These are phyloP conservation scores for Bungarus multicinctus DNA, from an alignment of 2,113 vertebrate species.

Conservation along the genomic window DNA sequence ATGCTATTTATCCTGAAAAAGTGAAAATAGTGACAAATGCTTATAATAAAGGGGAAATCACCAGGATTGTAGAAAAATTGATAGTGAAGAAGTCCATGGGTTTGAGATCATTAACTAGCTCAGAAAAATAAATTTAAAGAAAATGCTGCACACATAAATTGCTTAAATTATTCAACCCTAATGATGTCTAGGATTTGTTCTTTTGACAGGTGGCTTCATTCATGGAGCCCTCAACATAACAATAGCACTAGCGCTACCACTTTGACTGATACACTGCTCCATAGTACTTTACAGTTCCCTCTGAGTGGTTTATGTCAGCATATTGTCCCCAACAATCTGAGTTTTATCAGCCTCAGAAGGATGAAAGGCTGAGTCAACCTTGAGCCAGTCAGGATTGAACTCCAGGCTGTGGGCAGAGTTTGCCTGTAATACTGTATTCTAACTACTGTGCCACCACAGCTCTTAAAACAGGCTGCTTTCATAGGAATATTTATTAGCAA, in stretches of 20 bases:
- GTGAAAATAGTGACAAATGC: too few relatives aligned
- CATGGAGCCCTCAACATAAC: background rate
- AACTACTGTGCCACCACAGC: background rate
- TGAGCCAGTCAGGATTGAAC: background rate
- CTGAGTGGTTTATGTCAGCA: background rate
- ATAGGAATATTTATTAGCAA: background rate
- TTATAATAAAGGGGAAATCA: background rate
- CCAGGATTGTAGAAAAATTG: background rate
- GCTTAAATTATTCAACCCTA: background rate
- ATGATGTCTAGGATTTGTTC: background rate
- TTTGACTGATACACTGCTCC: background rate
- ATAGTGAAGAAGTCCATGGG: background rate
- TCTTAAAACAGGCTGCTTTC: background rate
- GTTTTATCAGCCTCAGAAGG: background rate
- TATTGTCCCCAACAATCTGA: background rate
- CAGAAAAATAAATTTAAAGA: background rate
- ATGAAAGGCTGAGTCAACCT: background rate
- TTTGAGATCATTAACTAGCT: background rate
- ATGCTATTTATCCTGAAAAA: background rate
- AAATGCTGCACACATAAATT: background rate
- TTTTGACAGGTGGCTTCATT: background rate
- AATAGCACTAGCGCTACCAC: background rate
- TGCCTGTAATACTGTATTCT: too few relatives aligned
- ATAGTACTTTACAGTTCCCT: background rate
- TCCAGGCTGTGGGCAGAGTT: background rate